These are phyloP conservation scores for Jaculus jaculus DNA, from an alignment of 2,113 vertebrate genomes.

Conservation along the genomic window DNA sequence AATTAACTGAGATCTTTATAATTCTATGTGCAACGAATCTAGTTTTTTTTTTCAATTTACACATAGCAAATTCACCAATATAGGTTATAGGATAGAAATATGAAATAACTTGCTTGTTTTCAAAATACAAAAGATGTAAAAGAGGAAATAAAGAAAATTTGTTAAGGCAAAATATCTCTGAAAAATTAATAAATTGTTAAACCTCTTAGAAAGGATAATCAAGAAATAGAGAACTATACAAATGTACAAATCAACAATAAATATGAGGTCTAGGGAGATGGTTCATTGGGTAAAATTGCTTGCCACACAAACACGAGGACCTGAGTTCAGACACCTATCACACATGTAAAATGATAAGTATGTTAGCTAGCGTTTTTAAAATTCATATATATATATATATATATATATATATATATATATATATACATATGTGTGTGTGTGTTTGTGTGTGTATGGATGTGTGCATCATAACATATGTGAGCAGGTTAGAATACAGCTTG, in stretches of 20 bases:
- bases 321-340: too few relatives aligned
- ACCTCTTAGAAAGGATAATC: background rate
- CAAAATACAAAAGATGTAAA: background rate
- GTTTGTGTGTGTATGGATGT: too few relatives aligned
- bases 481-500: too few relatives aligned
- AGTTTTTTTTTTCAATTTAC: background rate
- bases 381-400: too few relatives aligned
- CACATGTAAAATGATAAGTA: too few relatives aligned
- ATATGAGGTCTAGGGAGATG: too few relatives aligned
- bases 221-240: background rate
- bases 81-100: background rate
- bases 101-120: background rate
- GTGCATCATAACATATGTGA: too few relatives aligned
- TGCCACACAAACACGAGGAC: too few relatives aligned
- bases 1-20: background rate
- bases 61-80: background rate
- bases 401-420: too few relatives aligned
- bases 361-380: too few relatives aligned
- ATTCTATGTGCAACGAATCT: background rate
- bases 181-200: background rate
- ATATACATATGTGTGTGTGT: too few relatives aligned
- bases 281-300: too few relatives aligned
- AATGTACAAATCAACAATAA: background rate
- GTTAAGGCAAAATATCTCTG: background rate
- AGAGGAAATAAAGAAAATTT: background rate